Conservation (phyloP, 2,888 invertebrate genomes). For the Amphiduros pacificus region DNA sequence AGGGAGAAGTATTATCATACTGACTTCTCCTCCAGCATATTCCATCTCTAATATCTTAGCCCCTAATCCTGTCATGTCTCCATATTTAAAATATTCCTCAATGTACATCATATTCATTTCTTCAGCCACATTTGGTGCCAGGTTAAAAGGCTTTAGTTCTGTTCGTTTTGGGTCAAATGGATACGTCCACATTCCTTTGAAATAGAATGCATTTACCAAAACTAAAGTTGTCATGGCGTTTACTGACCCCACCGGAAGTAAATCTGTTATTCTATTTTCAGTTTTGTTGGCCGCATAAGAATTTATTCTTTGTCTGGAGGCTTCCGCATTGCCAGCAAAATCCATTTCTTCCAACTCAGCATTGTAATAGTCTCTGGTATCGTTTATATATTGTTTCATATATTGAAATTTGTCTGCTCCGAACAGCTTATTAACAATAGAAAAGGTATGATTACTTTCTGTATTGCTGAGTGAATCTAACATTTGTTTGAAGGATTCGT, state of each 20-base stretch:
- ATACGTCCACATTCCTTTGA: no score
- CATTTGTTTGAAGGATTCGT: conserved; percentile 1
- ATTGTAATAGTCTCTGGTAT: conserved; percentile 30
- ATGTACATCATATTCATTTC: no score
- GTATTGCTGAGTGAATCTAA: not conserved
- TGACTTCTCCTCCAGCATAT: conserved; percentile 62
- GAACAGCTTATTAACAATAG: conserved; percentile 45
- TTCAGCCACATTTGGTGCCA: no score
- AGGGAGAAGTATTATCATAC: conserved; percentile 48
- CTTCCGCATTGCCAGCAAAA: conserved; percentile 43
- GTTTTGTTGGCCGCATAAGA: conserved; percentile 80
- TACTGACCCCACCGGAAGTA: conserved; percentile 62
- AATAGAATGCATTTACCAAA: conserved; percentile 10
- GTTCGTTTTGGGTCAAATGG: not conserved
- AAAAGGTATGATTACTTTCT: conserved; percentile 31
- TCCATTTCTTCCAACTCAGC: conserved; percentile 37
- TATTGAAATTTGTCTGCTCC: conserved; percentile 24
- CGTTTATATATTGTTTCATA: no score
- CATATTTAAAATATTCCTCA: no score
- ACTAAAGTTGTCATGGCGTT: conserved; percentile 5
- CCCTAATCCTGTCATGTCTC: no score
- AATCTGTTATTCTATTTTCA: conserved; percentile 76
- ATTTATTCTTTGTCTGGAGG: conserved; percentile 68
- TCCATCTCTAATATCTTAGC: conserved; percentile 76
- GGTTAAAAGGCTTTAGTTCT: not conserved